Percentiles rank a stretch among this genome's conserved stretches.
Evolutionary conservation across 2,113 vertebrate genomes (phyloP).

Genomic region (Telmatochromis bifrenatus): DNA sequence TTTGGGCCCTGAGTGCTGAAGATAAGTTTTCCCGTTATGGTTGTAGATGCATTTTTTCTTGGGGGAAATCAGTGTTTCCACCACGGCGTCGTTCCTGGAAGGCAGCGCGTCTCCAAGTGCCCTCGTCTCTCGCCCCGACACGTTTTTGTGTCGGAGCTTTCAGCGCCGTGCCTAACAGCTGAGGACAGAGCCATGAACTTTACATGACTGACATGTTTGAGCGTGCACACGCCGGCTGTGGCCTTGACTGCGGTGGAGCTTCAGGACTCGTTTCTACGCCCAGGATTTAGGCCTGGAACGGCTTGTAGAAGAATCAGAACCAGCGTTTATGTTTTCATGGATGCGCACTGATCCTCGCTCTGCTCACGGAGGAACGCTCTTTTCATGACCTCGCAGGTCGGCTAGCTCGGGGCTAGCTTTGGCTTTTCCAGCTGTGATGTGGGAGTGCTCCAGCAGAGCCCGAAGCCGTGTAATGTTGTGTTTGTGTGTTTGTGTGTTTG

Average conservation of each 20-base stretch:
- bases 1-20: background rate
- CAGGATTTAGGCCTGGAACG: background rate
- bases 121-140: background rate
- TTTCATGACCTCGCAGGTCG: background rate
- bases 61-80: background rate
- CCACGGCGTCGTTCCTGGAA: background rate
- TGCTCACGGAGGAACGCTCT: background rate
- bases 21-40: background rate
- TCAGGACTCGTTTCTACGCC: background rate
- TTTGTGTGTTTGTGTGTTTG: background rate
- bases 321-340: background rate
- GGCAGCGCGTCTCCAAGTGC: background rate
- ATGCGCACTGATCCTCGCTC: background rate
- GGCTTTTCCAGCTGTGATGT: background rate
- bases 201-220: constrained; percentile 3
- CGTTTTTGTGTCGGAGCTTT: background rate
- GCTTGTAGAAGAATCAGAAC: background rate
- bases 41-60: background rate
- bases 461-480: background rate
- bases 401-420: background rate
- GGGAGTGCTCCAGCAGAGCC: background rate
- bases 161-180: background rate
- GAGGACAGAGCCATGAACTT: background rate
- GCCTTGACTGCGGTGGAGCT: background rate
- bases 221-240: background rate